Evolutionary conservation across 2,113 vertebrate species (phyloP).

Genomic region (Syngnathus floridae): DNA sequence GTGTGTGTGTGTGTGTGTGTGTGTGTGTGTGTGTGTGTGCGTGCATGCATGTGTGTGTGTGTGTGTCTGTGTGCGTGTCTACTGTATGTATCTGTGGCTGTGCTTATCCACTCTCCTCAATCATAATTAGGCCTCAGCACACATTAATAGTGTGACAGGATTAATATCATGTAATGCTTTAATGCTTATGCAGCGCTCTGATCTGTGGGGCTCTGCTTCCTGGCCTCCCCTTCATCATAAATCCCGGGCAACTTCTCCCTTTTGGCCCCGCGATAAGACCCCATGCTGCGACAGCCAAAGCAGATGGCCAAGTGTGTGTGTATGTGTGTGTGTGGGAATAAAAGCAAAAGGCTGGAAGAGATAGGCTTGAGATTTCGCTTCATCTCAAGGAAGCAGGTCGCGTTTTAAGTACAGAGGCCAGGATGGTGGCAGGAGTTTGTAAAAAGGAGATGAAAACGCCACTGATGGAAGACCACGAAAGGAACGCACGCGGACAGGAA

Average conservation of each 20-base stretch:
- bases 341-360: conserved; percentile 80
- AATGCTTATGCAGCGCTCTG: conserved; percentile 94
- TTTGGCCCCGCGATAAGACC: conserved; percentile 89
- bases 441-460: conserved; percentile 71
- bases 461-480: conserved; percentile 44
- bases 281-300: conserved; percentile 83
- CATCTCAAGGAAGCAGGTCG: conserved; percentile 70
- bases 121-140: conserved; percentile 89
- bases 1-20: not conserved
- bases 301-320: conserved; percentile 64
- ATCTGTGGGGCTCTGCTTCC: conserved; percentile 78
- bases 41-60: not conserved
- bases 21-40: conserved; percentile 33
- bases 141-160: conserved; percentile 92
- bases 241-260: conserved; percentile 85
- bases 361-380: conserved; percentile 86
- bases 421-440: conserved; percentile 69
- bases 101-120: conserved; percentile 57
- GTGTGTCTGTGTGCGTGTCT: conserved; percentile 3
- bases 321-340: not conserved
- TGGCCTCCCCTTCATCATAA: conserved; percentile 80
- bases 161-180: conserved; percentile 99
- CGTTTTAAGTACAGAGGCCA: conserved; percentile 54
- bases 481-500: not conserved
- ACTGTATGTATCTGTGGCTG: conserved; percentile 37